A percentile compares a stretch with the other conserved stretches of the same genome.
phyloP scores from a whole-genome alignment of 2,113 vertebrate species.

The Pyrgilauda ruficollis region DNA sequence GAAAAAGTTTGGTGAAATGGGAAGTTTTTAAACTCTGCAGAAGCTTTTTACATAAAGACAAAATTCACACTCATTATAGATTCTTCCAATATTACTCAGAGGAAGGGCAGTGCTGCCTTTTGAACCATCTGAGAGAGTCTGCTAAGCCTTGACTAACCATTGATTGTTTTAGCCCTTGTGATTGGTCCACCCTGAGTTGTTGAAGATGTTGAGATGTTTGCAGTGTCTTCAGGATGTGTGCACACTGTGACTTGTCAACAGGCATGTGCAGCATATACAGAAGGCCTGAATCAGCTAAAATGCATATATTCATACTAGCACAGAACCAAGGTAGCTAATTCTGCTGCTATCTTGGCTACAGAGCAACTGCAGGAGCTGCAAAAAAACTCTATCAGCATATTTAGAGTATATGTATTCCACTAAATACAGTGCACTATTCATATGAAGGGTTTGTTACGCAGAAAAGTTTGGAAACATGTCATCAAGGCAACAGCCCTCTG shows the following conservation, averaged over 20 bases:
- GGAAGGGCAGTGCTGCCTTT: neutral
- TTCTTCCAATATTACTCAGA: neutral
- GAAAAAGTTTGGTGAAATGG: neutral
- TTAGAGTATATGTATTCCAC: neutral
- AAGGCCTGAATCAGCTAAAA: neutral
- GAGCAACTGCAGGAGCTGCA: neutral
- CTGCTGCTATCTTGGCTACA: neutral
- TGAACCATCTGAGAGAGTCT: neutral
- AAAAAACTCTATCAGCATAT: neutral
- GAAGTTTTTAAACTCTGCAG: neutral
- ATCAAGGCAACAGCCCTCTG: neutral
- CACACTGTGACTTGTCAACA: neutral
- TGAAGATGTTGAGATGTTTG: neutral
- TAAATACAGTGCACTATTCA: neutral
- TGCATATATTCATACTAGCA: neutral
- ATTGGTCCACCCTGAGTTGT: neutral
- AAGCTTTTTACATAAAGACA: neutral
- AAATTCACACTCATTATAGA: neutral
- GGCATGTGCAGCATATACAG: neutral
- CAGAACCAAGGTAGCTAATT: neutral
- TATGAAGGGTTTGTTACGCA: neutral
- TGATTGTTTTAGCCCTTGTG: neutral
- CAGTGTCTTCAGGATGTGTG: neutral
- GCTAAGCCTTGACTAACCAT: neutral
- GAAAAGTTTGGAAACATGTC: neutral